Evolutionary conservation across 2,797 vertebrate species (phyloP).

Genomic region (Trichosurus vulpecula): DNA sequence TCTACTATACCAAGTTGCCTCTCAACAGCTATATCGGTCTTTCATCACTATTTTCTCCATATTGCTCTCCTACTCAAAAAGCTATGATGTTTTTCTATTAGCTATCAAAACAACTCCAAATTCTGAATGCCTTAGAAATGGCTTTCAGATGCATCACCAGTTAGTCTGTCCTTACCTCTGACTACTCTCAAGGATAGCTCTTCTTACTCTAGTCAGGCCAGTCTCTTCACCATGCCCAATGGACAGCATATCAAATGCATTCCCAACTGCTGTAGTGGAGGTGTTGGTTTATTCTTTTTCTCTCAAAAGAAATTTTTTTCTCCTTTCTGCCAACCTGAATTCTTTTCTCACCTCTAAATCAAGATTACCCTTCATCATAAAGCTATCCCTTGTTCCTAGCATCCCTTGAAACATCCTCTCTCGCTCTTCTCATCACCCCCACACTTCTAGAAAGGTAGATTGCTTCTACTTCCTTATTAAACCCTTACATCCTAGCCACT

Average conservation of each 20-base stretch:
- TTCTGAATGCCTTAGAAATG: not conserved
- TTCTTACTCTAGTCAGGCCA: not conserved
- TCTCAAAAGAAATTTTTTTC: not conserved
- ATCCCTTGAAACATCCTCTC: not conserved
- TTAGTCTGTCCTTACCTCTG: constrained; percentile 21
- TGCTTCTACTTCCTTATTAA: not conserved
- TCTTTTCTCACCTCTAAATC: constrained; percentile 23
- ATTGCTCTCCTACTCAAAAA: constrained; percentile 48
- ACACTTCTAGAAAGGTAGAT: not conserved
- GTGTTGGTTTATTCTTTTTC: not conserved
- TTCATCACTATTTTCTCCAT: constrained; percentile 58
- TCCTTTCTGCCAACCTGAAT: constrained; percentile 4
- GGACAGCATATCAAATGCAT: not conserved
- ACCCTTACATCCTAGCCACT: not conserved
- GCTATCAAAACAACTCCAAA: constrained; percentile 34
- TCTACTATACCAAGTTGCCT: not conserved
- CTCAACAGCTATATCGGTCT: constrained; percentile 43
- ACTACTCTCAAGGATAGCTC: not conserved
- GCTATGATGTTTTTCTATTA: constrained; percentile 42
- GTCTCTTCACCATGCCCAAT: not conserved
- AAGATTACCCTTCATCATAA: constrained; percentile 8
- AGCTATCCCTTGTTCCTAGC: not conserved
- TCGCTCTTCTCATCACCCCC: not conserved
- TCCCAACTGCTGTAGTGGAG: not conserved
- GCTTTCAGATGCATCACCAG: constrained; percentile 42